Conservation (phyloP, 2,113 vertebrate species). For the Toxostoma redivivum region DNA sequence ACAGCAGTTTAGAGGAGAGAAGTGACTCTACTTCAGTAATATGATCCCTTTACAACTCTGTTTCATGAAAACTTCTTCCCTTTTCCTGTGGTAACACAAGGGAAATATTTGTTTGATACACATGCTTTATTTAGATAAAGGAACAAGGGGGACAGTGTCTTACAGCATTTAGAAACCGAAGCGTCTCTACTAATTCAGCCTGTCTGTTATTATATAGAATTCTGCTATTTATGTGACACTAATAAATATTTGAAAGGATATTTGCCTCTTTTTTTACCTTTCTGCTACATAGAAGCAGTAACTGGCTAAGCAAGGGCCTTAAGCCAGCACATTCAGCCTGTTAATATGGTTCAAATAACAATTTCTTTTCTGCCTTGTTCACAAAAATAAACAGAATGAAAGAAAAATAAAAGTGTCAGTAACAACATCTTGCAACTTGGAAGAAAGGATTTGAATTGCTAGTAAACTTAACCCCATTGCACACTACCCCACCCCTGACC, state of each 20-base stretch:
- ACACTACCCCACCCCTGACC: background rate
- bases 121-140: background rate
- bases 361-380: conserved; percentile 58
- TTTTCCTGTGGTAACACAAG: conserved; percentile 1
- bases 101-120: conserved; percentile 34
- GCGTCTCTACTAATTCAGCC: background rate
- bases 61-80: conserved; percentile 51
- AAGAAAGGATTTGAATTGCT: conserved; percentile 27
- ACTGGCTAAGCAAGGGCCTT: background rate
- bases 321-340: conserved; percentile 6
- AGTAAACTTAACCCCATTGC: background rate
- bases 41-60: background rate
- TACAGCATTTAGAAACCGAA: background rate
- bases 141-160: background rate
- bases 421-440: conserved; percentile 42
- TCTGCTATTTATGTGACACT: conserved; percentile 10
- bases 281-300: background rate
- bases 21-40: background rate
- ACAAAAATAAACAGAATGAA: conserved; percentile 68
- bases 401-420: conserved; percentile 28
- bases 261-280: background rate
- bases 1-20: background rate
- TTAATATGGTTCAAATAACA: conserved; percentile 57
- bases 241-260: background rate
- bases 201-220: background rate